Evolutionary conservation across 2,113 vertebrate genomes (phyloP).

Genomic region (Beaufortia kweichowensis): DNA sequence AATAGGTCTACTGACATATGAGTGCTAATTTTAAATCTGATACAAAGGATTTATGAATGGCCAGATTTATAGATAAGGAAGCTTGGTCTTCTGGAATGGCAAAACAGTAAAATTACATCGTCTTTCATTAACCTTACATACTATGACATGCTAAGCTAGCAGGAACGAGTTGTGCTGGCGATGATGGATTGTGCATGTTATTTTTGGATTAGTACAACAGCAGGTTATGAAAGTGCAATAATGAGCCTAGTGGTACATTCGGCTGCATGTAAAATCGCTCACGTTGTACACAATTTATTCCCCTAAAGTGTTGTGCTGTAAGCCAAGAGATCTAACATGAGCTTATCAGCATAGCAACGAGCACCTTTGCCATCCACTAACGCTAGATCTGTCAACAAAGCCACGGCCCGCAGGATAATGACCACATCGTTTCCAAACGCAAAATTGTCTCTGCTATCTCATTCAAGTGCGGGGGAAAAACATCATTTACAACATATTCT

Average conservation of each 20-base stretch:
- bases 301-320: constrained; percentile 73
- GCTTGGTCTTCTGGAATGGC: too few relatives aligned
- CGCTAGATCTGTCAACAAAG: constrained; percentile 64
- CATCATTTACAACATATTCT: constrained; percentile 48
- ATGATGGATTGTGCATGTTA: constrained; percentile 73
- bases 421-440: constrained; percentile 64
- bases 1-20: constrained; percentile 31
- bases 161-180: constrained; percentile 46
- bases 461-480: background rate
- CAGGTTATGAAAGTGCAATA: constrained; percentile 72
- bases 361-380: constrained; percentile 64
- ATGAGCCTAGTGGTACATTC: constrained; percentile 66
- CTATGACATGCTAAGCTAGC: constrained; percentile 6
- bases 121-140: constrained; percentile 34
- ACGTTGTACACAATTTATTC: constrained; percentile 69
- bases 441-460: constrained; percentile 11
- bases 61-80: constrained; percentile 34
- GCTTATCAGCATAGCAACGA: constrained; percentile 71
- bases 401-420: constrained; percentile 66
- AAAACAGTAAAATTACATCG: background rate
- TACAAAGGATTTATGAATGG: constrained; percentile 32
- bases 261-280: constrained; percentile 72
- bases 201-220: constrained; percentile 75
- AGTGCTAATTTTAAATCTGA: constrained; percentile 27
- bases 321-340: constrained; percentile 64